These are phyloP conservation scores for Sarcophaga variegata DNA, from an alignment of 2,888 invertebrate species.

Conservation along the genomic window DNA sequence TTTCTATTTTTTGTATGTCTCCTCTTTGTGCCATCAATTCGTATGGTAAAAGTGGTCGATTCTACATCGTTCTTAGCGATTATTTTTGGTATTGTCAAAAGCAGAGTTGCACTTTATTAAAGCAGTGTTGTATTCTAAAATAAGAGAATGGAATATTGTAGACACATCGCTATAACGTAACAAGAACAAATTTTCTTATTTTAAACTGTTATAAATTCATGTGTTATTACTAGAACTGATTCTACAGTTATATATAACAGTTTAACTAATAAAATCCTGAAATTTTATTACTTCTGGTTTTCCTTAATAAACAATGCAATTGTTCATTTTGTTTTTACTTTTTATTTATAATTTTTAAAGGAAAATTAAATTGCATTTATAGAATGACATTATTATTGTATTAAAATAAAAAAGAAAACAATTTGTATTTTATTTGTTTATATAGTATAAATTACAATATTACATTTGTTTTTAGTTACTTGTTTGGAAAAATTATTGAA, in stretches of 20 bases:
- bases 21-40: conserved; percentile 63
- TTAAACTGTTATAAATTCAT: too few relatives aligned
- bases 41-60: conserved; percentile 50
- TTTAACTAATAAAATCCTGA: too few relatives aligned
- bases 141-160: neutral
- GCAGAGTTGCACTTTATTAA: conserved; percentile 3
- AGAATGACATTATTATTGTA: conserved; percentile 39
- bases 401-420: conserved; percentile 62
- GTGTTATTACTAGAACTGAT: too few relatives aligned
- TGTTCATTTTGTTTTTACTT: conserved; percentile 25
- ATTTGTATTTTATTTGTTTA: conserved; percentile 61
- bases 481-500: conserved; percentile 13
- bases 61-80: conserved; percentile 19
- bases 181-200: too few relatives aligned
- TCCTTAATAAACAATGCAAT: neutral
- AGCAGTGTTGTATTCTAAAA: conserved; percentile 17
- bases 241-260: too few relatives aligned
- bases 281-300: too few relatives aligned
- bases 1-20: conserved; percentile 74
- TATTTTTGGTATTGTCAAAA: neutral
- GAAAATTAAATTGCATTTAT: conserved; percentile 65
- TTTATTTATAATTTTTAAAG: conserved; percentile 53
- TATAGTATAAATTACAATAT: conserved; percentile 59
- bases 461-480: conserved; percentile 32
- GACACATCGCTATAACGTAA: too few relatives aligned